These are phyloP conservation scores for Varanus komodoensis DNA, from an alignment of 2,113 vertebrate species.

Conservation along the genomic window DNA sequence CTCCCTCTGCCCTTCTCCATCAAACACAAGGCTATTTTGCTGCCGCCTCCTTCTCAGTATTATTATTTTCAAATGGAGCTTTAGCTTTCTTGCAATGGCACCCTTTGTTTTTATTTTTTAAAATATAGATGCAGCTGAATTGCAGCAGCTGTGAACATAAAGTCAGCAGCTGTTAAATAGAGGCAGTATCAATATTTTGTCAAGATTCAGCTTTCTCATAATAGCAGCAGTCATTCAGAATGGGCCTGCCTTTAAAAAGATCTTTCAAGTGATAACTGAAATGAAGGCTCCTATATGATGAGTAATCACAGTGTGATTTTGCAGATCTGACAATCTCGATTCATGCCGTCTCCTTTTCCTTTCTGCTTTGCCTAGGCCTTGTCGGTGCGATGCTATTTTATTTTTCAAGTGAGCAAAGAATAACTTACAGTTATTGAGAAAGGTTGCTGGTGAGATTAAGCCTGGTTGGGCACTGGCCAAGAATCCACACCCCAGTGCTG, in stretches of 20 bases:
- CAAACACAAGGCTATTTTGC: not conserved
- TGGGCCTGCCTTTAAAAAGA: not conserved
- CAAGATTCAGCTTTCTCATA: not conserved
- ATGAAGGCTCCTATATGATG: not conserved
- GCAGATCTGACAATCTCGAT: not conserved
- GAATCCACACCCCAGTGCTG: too few relatives aligned
- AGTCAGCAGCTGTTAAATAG: conserved; percentile 1
- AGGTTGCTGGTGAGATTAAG: too few relatives aligned
- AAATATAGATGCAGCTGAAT: not conserved
- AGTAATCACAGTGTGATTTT: not conserved
- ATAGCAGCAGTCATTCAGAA: conserved; percentile 3
- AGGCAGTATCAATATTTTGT: conserved; percentile 23
- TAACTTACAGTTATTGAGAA: not conserved
- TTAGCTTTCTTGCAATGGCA: not conserved
- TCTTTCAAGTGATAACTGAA: conserved; percentile 4
- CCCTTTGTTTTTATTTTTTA: conserved; percentile 8
- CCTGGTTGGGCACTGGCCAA: too few relatives aligned
- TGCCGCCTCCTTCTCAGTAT: not conserved
- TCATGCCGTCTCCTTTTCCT: not conserved
- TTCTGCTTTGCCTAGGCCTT: not conserved
- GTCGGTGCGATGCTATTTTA: not conserved
- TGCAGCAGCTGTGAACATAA: not conserved
- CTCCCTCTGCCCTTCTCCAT: not conserved
- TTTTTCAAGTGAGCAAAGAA: not conserved
- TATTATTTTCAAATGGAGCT: not conserved